Conservation (phyloP, 2,888 invertebrate genomes). For the Theretra japonica region DNA sequence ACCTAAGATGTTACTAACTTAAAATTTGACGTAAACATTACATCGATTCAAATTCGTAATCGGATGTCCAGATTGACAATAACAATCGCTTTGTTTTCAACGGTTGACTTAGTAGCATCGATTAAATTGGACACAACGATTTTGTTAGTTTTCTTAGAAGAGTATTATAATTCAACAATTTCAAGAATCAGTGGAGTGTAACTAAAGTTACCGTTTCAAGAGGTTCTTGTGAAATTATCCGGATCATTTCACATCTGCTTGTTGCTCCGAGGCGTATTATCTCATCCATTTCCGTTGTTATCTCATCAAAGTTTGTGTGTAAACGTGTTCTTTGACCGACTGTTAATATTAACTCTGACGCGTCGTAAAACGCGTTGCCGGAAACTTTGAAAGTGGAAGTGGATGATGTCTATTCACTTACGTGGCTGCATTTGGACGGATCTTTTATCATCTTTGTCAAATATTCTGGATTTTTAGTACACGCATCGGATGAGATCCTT, state of each 20-base stretch:
- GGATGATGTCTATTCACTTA: conserved; percentile 14
- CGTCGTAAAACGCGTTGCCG: conserved; percentile 38
- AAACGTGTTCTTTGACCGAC: conserved; percentile 37
- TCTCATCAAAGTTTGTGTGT: conserved; percentile 55
- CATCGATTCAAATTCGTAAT: not conserved
- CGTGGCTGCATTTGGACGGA: not conserved
- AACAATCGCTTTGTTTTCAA: conserved; percentile 27
- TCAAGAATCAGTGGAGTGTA: conserved; percentile 45
- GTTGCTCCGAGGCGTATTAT: conserved; percentile 61
- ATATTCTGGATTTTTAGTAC: too few relatives aligned
- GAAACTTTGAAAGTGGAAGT: conserved; percentile 27
- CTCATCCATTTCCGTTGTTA: conserved; percentile 63
- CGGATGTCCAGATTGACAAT: not conserved
- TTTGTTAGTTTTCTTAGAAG: conserved; percentile 44
- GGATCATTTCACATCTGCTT: conserved; percentile 53
- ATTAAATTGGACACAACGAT: conserved; percentile 39
- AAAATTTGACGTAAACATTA: not conserved
- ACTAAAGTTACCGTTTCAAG: conserved; percentile 51
- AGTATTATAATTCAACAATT: conserved; percentile 42
- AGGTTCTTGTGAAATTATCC: conserved; percentile 55
- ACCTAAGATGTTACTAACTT: not conserved
- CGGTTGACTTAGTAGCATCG: conserved; percentile 33
- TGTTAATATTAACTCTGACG: conserved; percentile 36
- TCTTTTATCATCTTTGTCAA: not conserved
- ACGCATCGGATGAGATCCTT: too few relatives aligned